Evolutionary conservation across 1,140 invertebrate genomes (phyloP).

Genomic region (Pseudoatta argentina): DNA sequence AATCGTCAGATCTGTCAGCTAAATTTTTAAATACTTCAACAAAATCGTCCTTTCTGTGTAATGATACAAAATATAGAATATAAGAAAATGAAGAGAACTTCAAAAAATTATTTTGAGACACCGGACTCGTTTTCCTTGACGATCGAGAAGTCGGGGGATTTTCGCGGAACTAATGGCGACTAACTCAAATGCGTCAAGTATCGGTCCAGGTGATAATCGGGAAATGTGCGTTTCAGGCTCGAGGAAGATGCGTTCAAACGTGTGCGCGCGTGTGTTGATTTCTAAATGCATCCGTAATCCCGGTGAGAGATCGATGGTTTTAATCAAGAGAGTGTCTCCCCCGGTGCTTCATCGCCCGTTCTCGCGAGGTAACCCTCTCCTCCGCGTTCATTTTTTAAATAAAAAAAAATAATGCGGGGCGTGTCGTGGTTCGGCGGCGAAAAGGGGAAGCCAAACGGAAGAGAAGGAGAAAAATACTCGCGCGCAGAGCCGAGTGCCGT

Average conservation of each 20-base stretch:
- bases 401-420: slow-evolving; percentile 69
- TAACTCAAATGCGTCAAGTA: background rate
- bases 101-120: background rate
- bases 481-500: background rate
- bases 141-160: background rate
- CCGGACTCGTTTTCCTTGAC: background rate
- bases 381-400: slow-evolving; percentile 69
- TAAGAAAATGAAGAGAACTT: background rate
- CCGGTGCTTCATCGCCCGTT: slow-evolving; percentile 52
- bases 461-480: slow-evolving; percentile 14
- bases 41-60: background rate
- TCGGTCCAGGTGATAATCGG: slow-evolving; percentile 22
- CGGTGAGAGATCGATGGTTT: slow-evolving; percentile 79
- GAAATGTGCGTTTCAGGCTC: slow-evolving; percentile 3
- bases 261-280: slow-evolving; percentile 63
- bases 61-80: background rate
- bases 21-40: too few species aligned
- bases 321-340: slow-evolving; percentile 82
- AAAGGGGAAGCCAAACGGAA: background rate
- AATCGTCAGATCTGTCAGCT: too few species aligned
- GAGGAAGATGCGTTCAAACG: slow-evolving; percentile 43
- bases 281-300: slow-evolving; percentile 75
- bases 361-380: slow-evolving; percentile 67
- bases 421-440: slow-evolving; percentile 3
- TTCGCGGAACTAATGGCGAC: too few species aligned